Conservation (phyloP, 2,797 vertebrate species). For the Thunnus albacares region DNA sequence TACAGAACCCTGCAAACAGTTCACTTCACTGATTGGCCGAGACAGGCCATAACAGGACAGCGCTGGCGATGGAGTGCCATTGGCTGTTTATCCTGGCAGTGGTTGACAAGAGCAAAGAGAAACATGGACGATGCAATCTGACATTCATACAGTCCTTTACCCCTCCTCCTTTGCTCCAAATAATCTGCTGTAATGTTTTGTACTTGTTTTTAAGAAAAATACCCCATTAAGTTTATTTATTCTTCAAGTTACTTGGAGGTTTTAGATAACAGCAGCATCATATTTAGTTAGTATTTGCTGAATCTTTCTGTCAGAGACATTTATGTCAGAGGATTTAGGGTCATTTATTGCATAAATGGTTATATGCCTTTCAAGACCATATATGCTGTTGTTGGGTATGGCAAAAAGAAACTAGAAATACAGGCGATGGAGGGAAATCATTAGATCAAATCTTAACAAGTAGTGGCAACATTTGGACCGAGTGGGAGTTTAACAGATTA, state of each 20-base stretch:
- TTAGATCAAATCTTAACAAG: background rate
- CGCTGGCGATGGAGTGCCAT: slow-evolving; percentile 20
- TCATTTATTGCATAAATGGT: background rate
- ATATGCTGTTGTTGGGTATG: background rate
- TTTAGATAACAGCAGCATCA: background rate
- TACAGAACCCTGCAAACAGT: slow-evolving; percentile 29
- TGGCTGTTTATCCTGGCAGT: slow-evolving; percentile 62
- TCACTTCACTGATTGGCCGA: slow-evolving; percentile 60
- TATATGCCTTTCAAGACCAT: too few relatives aligned
- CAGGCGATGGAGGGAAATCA: background rate
- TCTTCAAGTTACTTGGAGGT: background rate
- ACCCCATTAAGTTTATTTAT: background rate
- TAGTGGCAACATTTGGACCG: background rate
- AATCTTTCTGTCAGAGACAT: background rate
- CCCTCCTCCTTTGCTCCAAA: slow-evolving; percentile 1
- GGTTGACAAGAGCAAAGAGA: slow-evolving; percentile 50
- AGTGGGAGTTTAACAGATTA: slow-evolving; percentile 3
- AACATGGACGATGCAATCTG: slow-evolving; percentile 46
- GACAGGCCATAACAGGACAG: slow-evolving; percentile 38
- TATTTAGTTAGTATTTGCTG: background rate
- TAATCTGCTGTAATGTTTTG: background rate
- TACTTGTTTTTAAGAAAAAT: background rate
- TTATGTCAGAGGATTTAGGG: background rate
- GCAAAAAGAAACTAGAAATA: background rate
- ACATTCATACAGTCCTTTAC: slow-evolving; percentile 32